Base-by-base conservation (phyloP, 2,888 invertebrate species). In the Oscheius myriophilus region DNA sequence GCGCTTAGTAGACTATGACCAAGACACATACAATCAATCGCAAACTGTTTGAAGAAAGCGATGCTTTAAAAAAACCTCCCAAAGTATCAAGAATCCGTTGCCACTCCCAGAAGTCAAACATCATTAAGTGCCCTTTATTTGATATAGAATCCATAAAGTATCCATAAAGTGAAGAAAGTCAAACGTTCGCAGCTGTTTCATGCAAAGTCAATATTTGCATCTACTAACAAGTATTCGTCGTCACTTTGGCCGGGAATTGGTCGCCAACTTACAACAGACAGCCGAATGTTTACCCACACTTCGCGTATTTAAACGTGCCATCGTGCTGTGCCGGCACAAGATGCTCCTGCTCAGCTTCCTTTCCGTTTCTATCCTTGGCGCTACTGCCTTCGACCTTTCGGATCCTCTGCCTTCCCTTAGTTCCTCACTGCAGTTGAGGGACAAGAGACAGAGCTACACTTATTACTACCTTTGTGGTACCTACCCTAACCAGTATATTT, bases 381-480 rank as follows among this genome's bases (percentile, higher is more conserved):
- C 33, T 33, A 6, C 61, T 49, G 61, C 61, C 26, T 25, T 61
- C 26, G 61, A 61, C 21, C 14, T 61, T 12, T 61, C 61, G 23
- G 25, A 18, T 18, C 11, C 49, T 6, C 4, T 9, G 33, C 33
- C 33, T 3, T 33, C 33, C 9, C 33, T 33, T 33, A 33, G 33
- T 33, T 33, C 33, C 33, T 52, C 57, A 26, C 23, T 66, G 18
- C 46, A 57, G 25, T 43, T 49, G 12, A 23, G 66, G 49, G 51
- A 57, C 39, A 45, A 41, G 25, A 46, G 66, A 49, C 57, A 55
- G 21, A 45, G 46, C 16, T 66, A 49, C 39, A n/a, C 66, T 26
- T 43, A 69, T 57, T 75, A 73, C 41, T 76, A 76, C 46, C 51
- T 76, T 7, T 76, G 76, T 43, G 76, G 76, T 42, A 72, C 49